phyloP scores from a whole-genome alignment of 2,797 vertebrate genomes.

The Thalassophryne amazonica region DNA sequence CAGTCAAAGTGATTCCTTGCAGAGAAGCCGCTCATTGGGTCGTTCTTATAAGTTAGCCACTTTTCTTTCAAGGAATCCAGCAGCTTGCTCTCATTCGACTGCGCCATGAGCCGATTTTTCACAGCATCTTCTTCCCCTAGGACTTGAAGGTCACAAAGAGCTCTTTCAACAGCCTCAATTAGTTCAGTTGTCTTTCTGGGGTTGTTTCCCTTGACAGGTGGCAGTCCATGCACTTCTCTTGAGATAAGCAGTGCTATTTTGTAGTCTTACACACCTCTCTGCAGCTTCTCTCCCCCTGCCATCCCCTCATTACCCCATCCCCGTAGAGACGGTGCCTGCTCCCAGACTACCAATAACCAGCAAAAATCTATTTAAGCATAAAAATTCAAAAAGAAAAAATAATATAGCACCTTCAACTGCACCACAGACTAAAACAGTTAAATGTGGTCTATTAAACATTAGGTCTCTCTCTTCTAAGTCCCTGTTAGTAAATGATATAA shows the following conservation, averaged over 20 bases:
- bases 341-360: too few relatives aligned
- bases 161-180: slow-evolving; percentile 14
- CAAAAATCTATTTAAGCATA: too few relatives aligned
- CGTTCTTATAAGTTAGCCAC: not conserved
- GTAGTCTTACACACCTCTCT: too few relatives aligned
- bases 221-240: not conserved
- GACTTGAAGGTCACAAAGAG: not conserved
- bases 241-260: not conserved
- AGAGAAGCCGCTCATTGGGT: not conserved
- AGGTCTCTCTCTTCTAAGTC: too few relatives aligned
- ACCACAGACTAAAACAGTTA: too few relatives aligned
- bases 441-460: too few relatives aligned
- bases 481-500: too few relatives aligned
- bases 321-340: too few relatives aligned
- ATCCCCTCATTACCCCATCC: too few relatives aligned
- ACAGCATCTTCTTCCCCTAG: slow-evolving; percentile 7
- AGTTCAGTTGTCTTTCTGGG: slow-evolving; percentile 5
- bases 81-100: slow-evolving; percentile 5
- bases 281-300: too few relatives aligned
- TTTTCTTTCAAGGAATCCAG: slow-evolving; percentile 1
- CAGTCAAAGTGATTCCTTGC: not conserved
- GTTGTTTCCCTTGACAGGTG: slow-evolving; percentile 2
- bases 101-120: not conserved
- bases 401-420: too few relatives aligned
- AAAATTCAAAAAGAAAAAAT: too few relatives aligned